Conservation (phyloP, 2,113 vertebrate species). For the Proterorhinus semilunaris region DNA sequence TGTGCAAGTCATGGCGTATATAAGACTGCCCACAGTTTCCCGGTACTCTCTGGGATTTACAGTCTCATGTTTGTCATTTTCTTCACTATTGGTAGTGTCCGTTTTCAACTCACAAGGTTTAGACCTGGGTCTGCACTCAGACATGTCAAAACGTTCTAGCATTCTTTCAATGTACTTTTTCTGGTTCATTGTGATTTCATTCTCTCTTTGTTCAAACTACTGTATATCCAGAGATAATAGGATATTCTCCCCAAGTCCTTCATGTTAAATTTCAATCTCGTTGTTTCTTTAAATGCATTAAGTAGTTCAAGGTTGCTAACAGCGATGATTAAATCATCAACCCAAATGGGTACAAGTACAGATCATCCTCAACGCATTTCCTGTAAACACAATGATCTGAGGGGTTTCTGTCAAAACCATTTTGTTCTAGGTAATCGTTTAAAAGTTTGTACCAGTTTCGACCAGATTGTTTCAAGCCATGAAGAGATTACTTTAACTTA, state of each 20-base stretch:
- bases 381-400: conserved; percentile 37
- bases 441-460: conserved; percentile 36
- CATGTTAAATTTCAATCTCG: conserved; percentile 27
- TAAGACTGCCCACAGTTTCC: conserved; percentile 5
- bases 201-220: conserved; percentile 29
- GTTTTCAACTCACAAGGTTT: conserved; percentile 30
- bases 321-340: conserved; percentile 44
- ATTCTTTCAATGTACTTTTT: conserved; percentile 21
- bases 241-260: conserved; percentile 39
- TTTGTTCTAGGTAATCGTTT: conserved; percentile 26
- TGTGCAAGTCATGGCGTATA: conserved; percentile 6
- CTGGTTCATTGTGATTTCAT: conserved; percentile 24
- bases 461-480: conserved; percentile 42
- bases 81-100: conserved; percentile 2
- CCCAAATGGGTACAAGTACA: conserved; percentile 38
- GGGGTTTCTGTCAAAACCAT: conserved; percentile 22
- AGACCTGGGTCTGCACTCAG: conserved; percentile 31
- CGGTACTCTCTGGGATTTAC: conserved; percentile 10
- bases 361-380: conserved; percentile 18
- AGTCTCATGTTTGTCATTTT: not conserved
- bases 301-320: conserved; percentile 14
- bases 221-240: conserved; percentile 34
- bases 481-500: conserved; percentile 41
- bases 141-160: conserved; percentile 19
- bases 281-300: conserved; percentile 14